Evolutionary conservation across 2,888 invertebrate species (phyloP).

Genomic region (Aelia acuminata): DNA sequence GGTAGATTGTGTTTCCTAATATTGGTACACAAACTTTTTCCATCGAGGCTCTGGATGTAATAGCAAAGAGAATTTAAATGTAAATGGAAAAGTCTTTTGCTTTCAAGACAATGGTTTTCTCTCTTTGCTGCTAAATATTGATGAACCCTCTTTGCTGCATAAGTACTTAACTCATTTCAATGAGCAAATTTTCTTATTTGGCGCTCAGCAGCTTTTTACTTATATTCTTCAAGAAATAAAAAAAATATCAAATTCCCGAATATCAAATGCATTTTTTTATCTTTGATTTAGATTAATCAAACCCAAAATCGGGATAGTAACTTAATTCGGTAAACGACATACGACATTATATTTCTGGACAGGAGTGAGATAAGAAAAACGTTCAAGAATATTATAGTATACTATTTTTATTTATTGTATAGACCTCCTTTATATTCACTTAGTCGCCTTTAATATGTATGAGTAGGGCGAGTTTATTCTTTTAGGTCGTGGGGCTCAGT

Average conservation of each 20-base stretch:
- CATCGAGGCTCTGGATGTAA: not conserved
- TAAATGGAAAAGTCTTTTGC: constrained; percentile 22
- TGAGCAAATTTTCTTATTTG: not conserved
- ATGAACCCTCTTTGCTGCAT: not conserved
- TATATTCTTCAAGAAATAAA: not conserved
- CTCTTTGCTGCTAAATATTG: constrained; percentile 9
- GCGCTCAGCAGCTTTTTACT: not conserved
- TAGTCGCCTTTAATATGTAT: not conserved
- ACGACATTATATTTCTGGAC: too few relatives aligned
- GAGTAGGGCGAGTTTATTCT: not conserved
- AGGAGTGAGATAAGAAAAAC: too few relatives aligned
- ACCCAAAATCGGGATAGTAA: too few relatives aligned
- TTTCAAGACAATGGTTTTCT: not conserved
- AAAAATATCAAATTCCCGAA: not conserved
- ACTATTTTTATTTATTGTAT: too few relatives aligned
- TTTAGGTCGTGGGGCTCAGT: not conserved
- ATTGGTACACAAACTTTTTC: not conserved
- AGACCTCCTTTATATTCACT: not conserved
- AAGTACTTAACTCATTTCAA: constrained; percentile 24
- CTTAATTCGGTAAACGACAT: too few relatives aligned
- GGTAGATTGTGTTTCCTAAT: not conserved
- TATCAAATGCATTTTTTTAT: too few relatives aligned
- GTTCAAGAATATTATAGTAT: too few relatives aligned
- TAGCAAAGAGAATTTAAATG: constrained; percentile 17
- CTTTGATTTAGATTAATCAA: too few relatives aligned